Evolutionary conservation across 2,797 vertebrate species (phyloP).

Genomic region (Muraenolepis orangiensis): DNA sequence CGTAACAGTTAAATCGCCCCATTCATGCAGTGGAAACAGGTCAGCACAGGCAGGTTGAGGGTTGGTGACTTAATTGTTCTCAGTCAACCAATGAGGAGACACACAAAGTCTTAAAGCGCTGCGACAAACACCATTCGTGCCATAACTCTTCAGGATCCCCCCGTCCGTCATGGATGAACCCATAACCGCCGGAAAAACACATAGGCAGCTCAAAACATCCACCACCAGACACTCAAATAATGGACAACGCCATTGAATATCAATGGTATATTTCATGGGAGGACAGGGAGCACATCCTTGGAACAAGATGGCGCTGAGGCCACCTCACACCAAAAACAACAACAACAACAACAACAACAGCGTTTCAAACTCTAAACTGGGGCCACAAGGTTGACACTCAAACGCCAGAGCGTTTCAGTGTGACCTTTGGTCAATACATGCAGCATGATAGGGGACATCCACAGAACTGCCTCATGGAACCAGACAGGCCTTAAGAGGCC

Average conservation of each 20-base stretch:
- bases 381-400: background rate
- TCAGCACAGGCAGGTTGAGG: constrained; percentile 9
- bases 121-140: background rate
- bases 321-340: too few relatives aligned
- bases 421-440: background rate
- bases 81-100: constrained; percentile 25
- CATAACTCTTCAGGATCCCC: constrained; percentile 11
- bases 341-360: too few relatives aligned
- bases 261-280: background rate
- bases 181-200: constrained; percentile 3
- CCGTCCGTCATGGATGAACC: constrained; percentile 8
- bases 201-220: constrained; percentile 16
- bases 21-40: constrained; percentile 14
- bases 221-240: background rate
- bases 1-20: background rate
- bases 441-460: background rate
- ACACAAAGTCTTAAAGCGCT: background rate
- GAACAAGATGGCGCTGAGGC: background rate
- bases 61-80: constrained; percentile 21
- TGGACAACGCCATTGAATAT: background rate
- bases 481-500: background rate
- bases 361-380: too few relatives aligned
- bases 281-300: background rate
- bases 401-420: background rate
- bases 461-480: background rate